Conservation (phyloP, 2,888 invertebrate genomes). For the Cybosia mesomella region DNA sequence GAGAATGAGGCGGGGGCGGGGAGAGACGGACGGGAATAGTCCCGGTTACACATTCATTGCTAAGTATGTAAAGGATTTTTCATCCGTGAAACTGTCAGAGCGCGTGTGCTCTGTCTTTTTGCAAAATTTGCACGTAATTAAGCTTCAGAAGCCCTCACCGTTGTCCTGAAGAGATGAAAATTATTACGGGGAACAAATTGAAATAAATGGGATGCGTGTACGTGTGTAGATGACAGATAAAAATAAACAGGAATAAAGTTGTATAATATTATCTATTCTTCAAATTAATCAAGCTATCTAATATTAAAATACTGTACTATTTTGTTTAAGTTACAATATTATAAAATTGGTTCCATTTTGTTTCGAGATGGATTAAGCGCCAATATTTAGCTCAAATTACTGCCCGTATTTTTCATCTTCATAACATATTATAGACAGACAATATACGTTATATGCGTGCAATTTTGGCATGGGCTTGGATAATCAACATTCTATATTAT, state of each 20-base stretch:
- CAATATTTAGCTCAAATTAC: not conserved
- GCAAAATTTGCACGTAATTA: slow-evolving; percentile 53
- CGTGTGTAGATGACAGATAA: slow-evolving; percentile 32
- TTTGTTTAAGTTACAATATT: not conserved
- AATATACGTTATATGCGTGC: too few species aligned
- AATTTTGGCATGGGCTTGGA: not conserved
- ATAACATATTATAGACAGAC: too few species aligned
- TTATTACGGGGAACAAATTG: slow-evolving; percentile 42
- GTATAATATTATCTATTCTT: slow-evolving; percentile 23
- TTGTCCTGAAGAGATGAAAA: slow-evolving; percentile 49
- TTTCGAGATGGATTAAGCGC: slow-evolving; percentile 3
- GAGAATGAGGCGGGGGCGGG: slow-evolving; percentile 67
- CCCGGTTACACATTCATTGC: slow-evolving; percentile 67
- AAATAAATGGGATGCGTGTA: slow-evolving; percentile 35
- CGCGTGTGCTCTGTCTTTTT: slow-evolving; percentile 53
- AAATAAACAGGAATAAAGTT: slow-evolving; percentile 30
- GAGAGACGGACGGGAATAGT: slow-evolving; percentile 48
- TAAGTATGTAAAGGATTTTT: slow-evolving; percentile 65
- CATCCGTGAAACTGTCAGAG: slow-evolving; percentile 67
- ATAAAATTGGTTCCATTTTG: slow-evolving; percentile 3
- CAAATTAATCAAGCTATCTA: slow-evolving; percentile 28
- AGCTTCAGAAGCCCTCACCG: slow-evolving; percentile 49
- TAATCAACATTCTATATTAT: not conserved
- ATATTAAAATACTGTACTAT: slow-evolving; percentile 7
- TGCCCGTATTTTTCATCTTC: not conserved